Evolutionary conservation across 30 jellyfish, hydroid and myxozoan species (phyloP).

Genomic region (Chrysaora quinquecirrha): DNA sequence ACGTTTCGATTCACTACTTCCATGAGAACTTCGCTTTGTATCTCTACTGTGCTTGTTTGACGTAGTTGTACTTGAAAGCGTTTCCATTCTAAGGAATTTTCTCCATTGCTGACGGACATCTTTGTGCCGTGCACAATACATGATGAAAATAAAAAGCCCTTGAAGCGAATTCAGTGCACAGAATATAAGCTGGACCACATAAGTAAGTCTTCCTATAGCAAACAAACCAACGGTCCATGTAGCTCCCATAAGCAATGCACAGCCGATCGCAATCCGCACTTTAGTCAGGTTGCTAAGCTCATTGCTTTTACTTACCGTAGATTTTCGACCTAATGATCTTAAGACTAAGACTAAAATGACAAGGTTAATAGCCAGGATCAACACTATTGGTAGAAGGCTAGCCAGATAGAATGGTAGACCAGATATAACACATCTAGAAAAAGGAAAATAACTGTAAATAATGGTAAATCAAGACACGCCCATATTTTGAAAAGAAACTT

Average conservation of each 20-base stretch:
- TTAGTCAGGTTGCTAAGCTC: slow-evolving; percentile 6
- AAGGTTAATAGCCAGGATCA: slow-evolving; percentile 18
- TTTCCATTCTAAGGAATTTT: too few relatives aligned
- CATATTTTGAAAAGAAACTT: too few relatives aligned
- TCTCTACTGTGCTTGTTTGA: too few relatives aligned
- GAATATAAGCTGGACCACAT: slow-evolving; percentile 37
- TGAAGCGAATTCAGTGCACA: slow-evolving; percentile 63
- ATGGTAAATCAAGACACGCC: too few relatives aligned
- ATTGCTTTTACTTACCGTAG: not conserved
- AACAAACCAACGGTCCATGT: slow-evolving; percentile 64
- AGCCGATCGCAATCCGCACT: slow-evolving; percentile 43
- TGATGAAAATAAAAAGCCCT: slow-evolving; percentile 63
- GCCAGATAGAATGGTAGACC: slow-evolving; percentile 59
- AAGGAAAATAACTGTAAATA: too few relatives aligned
- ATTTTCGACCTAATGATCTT: slow-evolving; percentile 6
- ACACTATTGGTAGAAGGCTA: slow-evolving; percentile 28
- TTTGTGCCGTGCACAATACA: slow-evolving; percentile 35
- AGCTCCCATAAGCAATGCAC: slow-evolving; percentile 44
- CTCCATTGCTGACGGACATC: slow-evolving; percentile 59
- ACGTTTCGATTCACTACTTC: too few relatives aligned
- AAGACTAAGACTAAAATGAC: slow-evolving; percentile 16
- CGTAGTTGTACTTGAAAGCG: not conserved
- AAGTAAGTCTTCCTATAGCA: slow-evolving; percentile 27
- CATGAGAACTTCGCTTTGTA: too few relatives aligned
- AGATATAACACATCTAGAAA: slow-evolving; percentile 27